These are phyloP conservation scores for Burhinus oedicnemus DNA, from an alignment of 2,113 vertebrate species.

Conservation along the genomic window DNA sequence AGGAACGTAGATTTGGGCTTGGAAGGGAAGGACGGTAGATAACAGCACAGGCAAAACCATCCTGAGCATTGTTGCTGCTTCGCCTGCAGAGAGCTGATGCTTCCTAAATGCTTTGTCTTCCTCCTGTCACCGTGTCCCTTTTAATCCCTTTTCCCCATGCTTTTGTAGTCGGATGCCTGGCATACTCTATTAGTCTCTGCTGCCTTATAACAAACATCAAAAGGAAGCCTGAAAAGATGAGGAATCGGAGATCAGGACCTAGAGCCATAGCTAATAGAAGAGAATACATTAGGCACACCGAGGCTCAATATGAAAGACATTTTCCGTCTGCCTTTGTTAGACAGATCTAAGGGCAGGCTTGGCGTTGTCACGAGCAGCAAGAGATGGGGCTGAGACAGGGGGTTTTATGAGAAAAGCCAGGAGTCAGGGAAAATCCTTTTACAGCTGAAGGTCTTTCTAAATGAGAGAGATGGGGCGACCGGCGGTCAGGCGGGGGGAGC, in stretches of 20 bases:
- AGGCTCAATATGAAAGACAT: background rate
- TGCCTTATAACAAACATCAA: slow-evolving; percentile 33
- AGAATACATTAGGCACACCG: background rate
- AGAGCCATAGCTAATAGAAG: background rate
- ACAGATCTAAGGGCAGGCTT: slow-evolving; percentile 13
- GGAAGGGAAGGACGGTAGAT: background rate
- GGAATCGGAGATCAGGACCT: slow-evolving; percentile 20
- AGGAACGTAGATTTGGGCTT: background rate
- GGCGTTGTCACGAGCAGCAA: background rate
- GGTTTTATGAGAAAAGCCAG: background rate
- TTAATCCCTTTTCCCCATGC: background rate
- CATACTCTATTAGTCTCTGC: background rate
- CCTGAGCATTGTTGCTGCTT: background rate
- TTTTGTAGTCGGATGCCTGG: background rate
- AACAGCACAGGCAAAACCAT: background rate
- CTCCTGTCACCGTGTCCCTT: background rate
- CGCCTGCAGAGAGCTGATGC: background rate
- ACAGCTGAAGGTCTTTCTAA: background rate
- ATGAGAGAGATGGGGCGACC: fast-evolving
- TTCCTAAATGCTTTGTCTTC: slow-evolving; percentile 1
- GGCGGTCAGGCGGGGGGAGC: background rate
- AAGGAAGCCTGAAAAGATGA: slow-evolving; percentile 11
- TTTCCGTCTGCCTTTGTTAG: background rate
- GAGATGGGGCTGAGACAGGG: background rate
- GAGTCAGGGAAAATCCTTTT: background rate